Conservation (phyloP, 2,888 invertebrate genomes). For the Habroteleia sp. region DNA sequence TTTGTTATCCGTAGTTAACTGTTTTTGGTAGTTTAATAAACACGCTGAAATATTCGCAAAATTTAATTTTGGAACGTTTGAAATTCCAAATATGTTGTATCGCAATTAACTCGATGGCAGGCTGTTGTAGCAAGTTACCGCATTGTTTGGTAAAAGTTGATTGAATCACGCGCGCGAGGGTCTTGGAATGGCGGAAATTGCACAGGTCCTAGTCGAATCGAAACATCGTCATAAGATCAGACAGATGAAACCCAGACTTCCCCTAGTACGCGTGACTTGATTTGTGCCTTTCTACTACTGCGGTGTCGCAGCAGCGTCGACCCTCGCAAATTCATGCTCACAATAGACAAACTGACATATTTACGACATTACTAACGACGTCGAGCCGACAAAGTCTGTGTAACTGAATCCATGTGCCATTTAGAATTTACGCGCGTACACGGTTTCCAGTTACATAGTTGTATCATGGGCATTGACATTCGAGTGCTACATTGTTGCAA, state of each 20-base stretch:
- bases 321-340: constrained; percentile 56
- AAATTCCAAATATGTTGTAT: constrained; percentile 6
- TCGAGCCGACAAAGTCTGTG: constrained; percentile 48
- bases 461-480: constrained; percentile 49
- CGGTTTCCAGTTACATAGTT: constrained; percentile 46
- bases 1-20: no score
- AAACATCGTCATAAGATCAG: constrained; percentile 41
- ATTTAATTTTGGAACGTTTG: background rate
- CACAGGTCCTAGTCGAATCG: constrained; percentile 16
- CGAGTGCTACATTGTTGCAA: constrained; percentile 6
- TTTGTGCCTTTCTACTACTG: constrained; percentile 44
- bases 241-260: constrained; percentile 26
- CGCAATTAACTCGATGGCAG: background rate
- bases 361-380: constrained; percentile 57
- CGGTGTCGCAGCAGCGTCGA: constrained; percentile 30
- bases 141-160: constrained; percentile 21
- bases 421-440: constrained; percentile 51
- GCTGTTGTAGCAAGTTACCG: background rate
- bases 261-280: constrained; percentile 18
- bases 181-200: constrained; percentile 36
- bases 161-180: constrained; percentile 7
- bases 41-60: no score
- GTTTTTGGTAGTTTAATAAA: no score
- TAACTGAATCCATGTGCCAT: constrained; percentile 51
- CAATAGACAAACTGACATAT: constrained; percentile 62